Evolutionary conservation across 2,888 invertebrate species (phyloP).

Genomic region (Bibio marci): DNA sequence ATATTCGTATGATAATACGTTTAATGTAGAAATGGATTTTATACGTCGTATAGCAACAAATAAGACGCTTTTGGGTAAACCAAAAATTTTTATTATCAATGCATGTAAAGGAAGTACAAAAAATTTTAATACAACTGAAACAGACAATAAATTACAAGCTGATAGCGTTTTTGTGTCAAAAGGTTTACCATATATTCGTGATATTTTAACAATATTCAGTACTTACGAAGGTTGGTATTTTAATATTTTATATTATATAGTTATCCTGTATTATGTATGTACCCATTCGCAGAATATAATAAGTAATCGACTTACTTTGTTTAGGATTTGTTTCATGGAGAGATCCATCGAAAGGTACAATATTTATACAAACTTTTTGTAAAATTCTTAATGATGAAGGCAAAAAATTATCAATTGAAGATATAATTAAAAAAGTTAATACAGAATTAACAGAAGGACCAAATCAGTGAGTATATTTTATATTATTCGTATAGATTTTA

Average conservation of each 20-base stretch:
- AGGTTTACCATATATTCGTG: conserved; percentile 6
- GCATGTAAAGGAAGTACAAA: conserved; percentile 22
- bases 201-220: conserved; percentile 26
- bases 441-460: background rate
- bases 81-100: conserved; percentile 26
- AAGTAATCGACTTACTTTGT: background rate
- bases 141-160: background rate
- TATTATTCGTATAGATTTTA: no score
- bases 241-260: background rate
- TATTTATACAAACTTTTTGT: conserved; percentile 24
- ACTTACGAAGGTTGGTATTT: conserved; percentile 21
- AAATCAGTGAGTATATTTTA: background rate
- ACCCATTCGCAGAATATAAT: no score
- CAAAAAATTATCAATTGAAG: conserved; percentile 16
- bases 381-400: conserved; percentile 17
- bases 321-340: conserved; percentile 25
- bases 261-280: no score
- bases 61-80: conserved; percentile 19
- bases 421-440: conserved; percentile 16
- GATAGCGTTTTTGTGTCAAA: background rate
- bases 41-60: conserved; percentile 23
- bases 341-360: conserved; percentile 17
- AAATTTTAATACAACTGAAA: background rate
- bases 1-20: conserved; percentile 21
- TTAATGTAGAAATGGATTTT: conserved; percentile 20